phyloP scores from a whole-genome alignment of 2,888 invertebrate species.

The Tricholauxania praeusta region DNA sequence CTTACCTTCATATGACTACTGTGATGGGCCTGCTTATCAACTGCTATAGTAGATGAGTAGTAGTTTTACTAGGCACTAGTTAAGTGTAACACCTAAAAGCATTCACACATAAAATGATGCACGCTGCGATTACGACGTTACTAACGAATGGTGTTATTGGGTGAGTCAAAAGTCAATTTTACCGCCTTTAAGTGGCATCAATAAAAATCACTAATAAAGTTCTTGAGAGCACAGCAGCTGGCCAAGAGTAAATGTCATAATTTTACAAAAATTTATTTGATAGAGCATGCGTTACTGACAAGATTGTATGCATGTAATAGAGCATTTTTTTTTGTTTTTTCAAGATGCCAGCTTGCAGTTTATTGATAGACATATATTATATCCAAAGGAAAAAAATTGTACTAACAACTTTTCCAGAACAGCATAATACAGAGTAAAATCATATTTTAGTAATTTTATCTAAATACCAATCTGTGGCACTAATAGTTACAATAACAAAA shows the following conservation, averaged over 20 bases:
- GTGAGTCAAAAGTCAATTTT: too few relatives aligned
- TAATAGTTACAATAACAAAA: slow-evolving; percentile 24
- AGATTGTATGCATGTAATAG: neutral
- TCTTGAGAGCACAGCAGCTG: neutral
- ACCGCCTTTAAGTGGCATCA: too few relatives aligned
- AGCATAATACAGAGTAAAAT: neutral
- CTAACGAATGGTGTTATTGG: too few relatives aligned
- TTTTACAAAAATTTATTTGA: slow-evolving; percentile 17
- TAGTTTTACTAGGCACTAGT: neutral
- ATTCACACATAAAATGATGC: slow-evolving; percentile 31
- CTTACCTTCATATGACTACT: neutral
- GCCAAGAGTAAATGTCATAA: slow-evolving; percentile 13
- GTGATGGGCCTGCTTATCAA: neutral
- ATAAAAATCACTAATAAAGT: too few relatives aligned
- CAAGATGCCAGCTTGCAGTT: too few relatives aligned
- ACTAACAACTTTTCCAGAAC: too few relatives aligned
- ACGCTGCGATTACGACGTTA: neutral
- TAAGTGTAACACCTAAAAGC: slow-evolving; percentile 18
- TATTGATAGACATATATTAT: neutral
- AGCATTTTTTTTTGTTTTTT: neutral
- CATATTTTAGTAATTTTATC: neutral
- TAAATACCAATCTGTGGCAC: slow-evolving; percentile 8
- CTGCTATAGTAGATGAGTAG: neutral
- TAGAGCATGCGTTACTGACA: neutral
- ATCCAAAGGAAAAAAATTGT: neutral